Evolutionary conservation across 2,113 vertebrate species (phyloP).

Genomic region (Campylorhamphus procurvoides): DNA sequence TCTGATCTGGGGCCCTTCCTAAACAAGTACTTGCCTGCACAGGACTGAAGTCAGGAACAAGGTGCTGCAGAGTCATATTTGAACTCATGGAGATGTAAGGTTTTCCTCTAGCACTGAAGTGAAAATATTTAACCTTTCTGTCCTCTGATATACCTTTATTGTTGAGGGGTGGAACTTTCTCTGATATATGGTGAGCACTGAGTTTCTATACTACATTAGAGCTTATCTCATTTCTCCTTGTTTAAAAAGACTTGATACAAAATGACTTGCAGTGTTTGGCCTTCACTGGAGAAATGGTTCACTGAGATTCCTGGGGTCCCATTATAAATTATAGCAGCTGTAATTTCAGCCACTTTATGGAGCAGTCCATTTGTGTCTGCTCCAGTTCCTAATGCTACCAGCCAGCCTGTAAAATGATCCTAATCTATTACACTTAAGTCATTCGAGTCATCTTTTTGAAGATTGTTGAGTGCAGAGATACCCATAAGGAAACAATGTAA

Average conservation of each 20-base stretch:
- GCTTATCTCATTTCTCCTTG: not conserved
- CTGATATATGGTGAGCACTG: not conserved
- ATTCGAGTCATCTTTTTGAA: slow-evolving; percentile 78
- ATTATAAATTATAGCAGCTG: slow-evolving; percentile 59
- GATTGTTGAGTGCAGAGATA: slow-evolving; percentile 30
- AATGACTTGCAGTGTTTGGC: not conserved
- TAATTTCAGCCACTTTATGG: slow-evolving; percentile 67
- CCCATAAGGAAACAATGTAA: slow-evolving; percentile 77
- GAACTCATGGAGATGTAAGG: not conserved
- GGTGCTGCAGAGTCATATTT: fast-evolving
- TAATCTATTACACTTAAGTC: slow-evolving; percentile 73
- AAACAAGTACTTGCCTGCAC: not conserved
- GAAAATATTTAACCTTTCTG: not conserved
- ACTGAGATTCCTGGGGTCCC: slow-evolving; percentile 2
- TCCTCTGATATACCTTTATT: not conserved
- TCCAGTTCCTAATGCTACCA: slow-evolving; percentile 69
- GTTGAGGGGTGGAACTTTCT: not conserved
- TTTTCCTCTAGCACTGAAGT: not conserved
- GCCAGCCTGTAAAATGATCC: slow-evolving; percentile 72
- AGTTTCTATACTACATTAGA: not conserved
- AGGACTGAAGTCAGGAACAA: not conserved
- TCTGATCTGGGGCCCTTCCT: fast-evolving
- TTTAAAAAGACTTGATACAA: not conserved
- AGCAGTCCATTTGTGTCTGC: slow-evolving; percentile 40
- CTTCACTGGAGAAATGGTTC: not conserved